Evolutionary conservation across 2,113 vertebrate genomes (phyloP).

Genomic region (Lagopus leucura): DNA sequence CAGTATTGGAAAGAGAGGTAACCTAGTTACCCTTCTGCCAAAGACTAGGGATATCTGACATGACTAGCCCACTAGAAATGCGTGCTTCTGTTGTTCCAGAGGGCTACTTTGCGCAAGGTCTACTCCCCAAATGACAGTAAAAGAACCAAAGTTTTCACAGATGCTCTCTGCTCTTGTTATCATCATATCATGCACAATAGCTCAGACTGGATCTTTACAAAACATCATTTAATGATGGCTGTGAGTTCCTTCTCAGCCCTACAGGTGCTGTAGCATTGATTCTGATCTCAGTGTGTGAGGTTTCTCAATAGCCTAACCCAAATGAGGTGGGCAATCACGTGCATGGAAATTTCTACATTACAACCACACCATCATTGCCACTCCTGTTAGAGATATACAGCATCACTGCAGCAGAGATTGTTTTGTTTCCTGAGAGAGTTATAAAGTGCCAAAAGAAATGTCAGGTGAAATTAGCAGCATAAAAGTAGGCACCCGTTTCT

Average conservation of each 20-base stretch:
- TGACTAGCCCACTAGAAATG: background rate
- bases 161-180: background rate
- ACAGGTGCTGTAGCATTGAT: background rate
- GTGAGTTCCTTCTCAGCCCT: background rate
- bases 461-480: background rate
- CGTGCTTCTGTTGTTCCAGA: background rate
- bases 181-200: background rate
- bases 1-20: background rate
- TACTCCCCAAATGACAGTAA: background rate
- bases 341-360: background rate
- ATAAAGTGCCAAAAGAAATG: background rate
- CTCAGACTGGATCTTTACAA: background rate
- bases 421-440: background rate
- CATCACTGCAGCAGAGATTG: background rate
- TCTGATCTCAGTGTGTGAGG: background rate
- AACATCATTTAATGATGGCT: background rate
- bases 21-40: constrained; percentile 1
- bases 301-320: background rate
- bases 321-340: background rate
- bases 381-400: background rate
- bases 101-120: accelerated
- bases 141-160: background rate
- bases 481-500: background rate
- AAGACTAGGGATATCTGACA: background rate
- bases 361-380: background rate